These are phyloP conservation scores for Aplidium turbinatum DNA, from an alignment of 23 tunicate species.

Conservation along the genomic window DNA sequence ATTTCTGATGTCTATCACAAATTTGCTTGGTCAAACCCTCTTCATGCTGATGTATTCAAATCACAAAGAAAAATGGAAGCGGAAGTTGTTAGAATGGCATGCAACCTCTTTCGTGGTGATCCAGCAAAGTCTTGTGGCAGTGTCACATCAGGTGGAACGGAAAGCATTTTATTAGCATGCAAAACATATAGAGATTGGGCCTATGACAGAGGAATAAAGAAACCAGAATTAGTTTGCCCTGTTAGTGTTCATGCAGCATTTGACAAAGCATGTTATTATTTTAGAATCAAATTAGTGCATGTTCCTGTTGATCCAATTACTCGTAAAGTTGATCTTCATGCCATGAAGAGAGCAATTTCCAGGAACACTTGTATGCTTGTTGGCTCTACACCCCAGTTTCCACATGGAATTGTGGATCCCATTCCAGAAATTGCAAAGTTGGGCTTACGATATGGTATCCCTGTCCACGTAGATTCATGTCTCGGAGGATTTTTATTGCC, in stretches of 20 bases:
- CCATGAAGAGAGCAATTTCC: slow-evolving; percentile 77
- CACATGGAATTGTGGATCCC: slow-evolving; percentile 91
- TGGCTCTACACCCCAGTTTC: slow-evolving; percentile 93
- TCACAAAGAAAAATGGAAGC: slow-evolving; percentile 97
- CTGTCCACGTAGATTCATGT: slow-evolving; percentile 98
- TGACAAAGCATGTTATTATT: slow-evolving; percentile 92
- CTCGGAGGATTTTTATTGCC: slow-evolving; percentile 94
- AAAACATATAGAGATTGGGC: slow-evolving; percentile 92
- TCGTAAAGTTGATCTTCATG: slow-evolving; percentile 63
- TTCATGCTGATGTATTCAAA: slow-evolving; percentile 95
- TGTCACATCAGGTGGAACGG: slow-evolving; percentile 96
- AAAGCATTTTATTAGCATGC: slow-evolving; percentile 83
- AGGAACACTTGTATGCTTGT: slow-evolving; percentile 88
- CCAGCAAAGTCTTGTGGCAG: slow-evolving; percentile 73
- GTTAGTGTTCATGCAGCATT: slow-evolving; percentile 96
- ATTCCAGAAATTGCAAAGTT: slow-evolving; percentile 74
- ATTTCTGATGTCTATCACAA: slow-evolving; percentile 56
- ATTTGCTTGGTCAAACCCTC: slow-evolving; percentile 94
- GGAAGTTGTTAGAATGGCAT: slow-evolving; percentile 85
- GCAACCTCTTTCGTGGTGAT: slow-evolving; percentile 80
- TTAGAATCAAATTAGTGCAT: slow-evolving; percentile 59
- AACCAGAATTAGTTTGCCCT: slow-evolving; percentile 94
- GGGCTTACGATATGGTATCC: slow-evolving; percentile 68
- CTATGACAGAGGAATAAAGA: slow-evolving; percentile 75
- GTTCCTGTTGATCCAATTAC: slow-evolving; percentile 79